A percentile compares a stretch with the other conserved stretches of the same genome.
Evolutionary conservation across 2,113 vertebrate species (phyloP).

Genomic region (Nesoenas mayeri): DNA sequence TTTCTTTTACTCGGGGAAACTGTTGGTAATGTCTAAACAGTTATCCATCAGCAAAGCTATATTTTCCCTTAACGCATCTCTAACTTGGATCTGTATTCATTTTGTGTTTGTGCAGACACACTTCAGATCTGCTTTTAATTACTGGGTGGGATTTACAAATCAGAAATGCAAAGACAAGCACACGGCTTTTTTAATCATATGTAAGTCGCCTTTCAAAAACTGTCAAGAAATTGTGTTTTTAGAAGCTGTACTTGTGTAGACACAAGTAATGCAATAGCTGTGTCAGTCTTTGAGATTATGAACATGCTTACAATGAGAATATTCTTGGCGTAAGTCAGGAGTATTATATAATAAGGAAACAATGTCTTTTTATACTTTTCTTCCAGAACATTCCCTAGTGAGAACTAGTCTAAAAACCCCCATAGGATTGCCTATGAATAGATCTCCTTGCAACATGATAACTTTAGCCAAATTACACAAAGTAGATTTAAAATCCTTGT

Average conservation of each 20-base stretch:
- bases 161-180: constrained; percentile 39
- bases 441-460: constrained; percentile 53
- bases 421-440: constrained; percentile 65
- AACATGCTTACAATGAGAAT: constrained; percentile 30
- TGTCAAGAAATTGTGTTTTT: constrained; percentile 66
- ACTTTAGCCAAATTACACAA: constrained; percentile 58
- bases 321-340: constrained; percentile 48
- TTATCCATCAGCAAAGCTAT: not conserved
- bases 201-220: constrained; percentile 63
- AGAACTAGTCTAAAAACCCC: constrained; percentile 37
- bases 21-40: not conserved
- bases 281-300: constrained; percentile 43
- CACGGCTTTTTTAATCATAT: not conserved
- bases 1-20: not conserved
- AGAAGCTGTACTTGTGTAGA: constrained; percentile 50
- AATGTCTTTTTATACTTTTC: constrained; percentile 68
- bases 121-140: constrained; percentile 66
- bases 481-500: constrained; percentile 39
- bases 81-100: constrained; percentile 21
- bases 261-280: constrained; percentile 57
- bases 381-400: constrained; percentile 65
- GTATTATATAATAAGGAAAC: constrained; percentile 72
- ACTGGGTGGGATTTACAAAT: constrained; percentile 19
- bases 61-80: constrained; percentile 23
- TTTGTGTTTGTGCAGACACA: constrained; percentile 36